Evolutionary conservation across 2,113 vertebrate species (phyloP).

Genomic region (Centrocercus urophasianus): DNA sequence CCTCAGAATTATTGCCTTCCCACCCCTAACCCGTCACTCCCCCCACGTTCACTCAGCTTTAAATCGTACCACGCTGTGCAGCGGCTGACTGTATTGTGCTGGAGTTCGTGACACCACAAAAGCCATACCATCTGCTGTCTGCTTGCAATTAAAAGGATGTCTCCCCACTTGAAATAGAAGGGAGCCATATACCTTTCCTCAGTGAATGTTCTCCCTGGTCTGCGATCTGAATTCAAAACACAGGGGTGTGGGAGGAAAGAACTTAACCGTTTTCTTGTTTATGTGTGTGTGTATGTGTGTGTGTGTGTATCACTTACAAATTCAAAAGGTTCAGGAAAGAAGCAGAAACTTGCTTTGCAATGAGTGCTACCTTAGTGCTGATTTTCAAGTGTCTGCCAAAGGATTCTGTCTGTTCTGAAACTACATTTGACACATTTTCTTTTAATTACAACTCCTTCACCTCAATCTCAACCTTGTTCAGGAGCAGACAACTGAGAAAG

Average conservation of each 20-base stretch:
- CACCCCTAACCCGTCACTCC: neutral
- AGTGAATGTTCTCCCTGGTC: neutral
- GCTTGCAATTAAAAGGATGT: neutral
- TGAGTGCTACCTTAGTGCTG: neutral
- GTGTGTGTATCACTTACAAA: neutral
- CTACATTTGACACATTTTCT: neutral
- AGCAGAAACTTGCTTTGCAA: neutral
- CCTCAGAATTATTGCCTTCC: slow-evolving; percentile 15
- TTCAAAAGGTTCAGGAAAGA: neutral
- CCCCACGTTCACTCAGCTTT: neutral
- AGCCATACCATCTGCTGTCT: slow-evolving; percentile 36
- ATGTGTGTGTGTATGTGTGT: too few species aligned
- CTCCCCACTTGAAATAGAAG: neutral
- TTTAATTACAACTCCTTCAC: neutral
- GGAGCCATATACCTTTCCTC: neutral
- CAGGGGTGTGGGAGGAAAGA: neutral
- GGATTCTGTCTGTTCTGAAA: neutral
- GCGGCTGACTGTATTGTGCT: neutral
- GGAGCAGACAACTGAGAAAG: neutral
- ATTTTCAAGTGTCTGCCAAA: neutral
- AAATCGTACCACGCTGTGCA: slow-evolving; percentile 4
- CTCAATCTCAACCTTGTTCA: neutral
- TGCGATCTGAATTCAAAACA: neutral
- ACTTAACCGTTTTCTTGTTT: neutral
- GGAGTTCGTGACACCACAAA: neutral